These are phyloP conservation scores for Crambe crambe DNA, from an alignment of 37 sponge, comb jelly and placozoan species.

Conservation along the genomic window DNA sequence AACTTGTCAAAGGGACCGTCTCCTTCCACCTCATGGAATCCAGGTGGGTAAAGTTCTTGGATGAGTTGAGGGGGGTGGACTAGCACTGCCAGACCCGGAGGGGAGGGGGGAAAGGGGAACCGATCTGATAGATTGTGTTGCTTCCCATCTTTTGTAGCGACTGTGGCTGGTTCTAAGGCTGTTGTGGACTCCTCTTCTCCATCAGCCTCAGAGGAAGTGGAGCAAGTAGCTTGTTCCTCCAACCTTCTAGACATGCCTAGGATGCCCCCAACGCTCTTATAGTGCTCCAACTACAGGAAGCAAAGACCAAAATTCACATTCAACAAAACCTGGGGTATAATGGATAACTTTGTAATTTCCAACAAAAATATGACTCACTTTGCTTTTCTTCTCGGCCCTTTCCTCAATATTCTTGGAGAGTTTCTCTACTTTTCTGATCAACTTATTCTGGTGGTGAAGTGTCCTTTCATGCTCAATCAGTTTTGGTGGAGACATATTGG, in stretches of 20 bases:
- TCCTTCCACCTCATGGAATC: neutral
- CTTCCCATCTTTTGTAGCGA: neutral
- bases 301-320: too few relatives aligned
- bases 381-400: neutral
- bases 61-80: constrained; percentile 9
- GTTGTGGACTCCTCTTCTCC: neutral
- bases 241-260: neutral
- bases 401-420: neutral
- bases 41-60: constrained; percentile 23
- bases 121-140: neutral
- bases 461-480: constrained; percentile 7
- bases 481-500: neutral
- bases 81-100: constrained; percentile 25
- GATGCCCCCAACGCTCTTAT: neutral
- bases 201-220: neutral
- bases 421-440: neutral
- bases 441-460: neutral
- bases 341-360: too few relatives aligned
- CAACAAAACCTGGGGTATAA: too few relatives aligned
- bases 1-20: neutral
- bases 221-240: neutral
- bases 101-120: constrained; percentile 7
- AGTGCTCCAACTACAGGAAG: constrained; percentile 20
- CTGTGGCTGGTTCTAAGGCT: neutral
- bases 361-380: too few relatives aligned